Percentiles rank a stretch among this genome's conserved stretches.
Evolutionary conservation across 2,113 vertebrate genomes (phyloP).

Genomic region (Rattus rattus): DNA sequence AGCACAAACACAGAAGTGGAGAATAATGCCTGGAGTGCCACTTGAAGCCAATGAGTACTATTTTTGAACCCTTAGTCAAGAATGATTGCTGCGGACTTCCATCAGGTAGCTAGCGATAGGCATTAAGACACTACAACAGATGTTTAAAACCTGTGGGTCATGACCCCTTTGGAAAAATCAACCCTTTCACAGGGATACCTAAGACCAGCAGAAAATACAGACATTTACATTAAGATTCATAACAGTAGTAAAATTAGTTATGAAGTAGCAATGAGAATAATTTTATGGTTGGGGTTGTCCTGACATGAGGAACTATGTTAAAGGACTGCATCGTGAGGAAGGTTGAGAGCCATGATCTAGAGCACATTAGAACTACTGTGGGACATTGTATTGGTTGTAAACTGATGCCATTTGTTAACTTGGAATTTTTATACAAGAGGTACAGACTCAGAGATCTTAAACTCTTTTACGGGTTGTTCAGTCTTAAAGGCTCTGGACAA

Average conservation of each 20-base stretch:
- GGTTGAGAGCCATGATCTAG: not conserved
- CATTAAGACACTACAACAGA: not conserved
- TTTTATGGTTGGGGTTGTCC: not conserved
- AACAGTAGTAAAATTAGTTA: not conserved
- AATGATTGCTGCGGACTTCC: not conserved
- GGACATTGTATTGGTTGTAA: not conserved
- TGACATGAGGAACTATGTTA: not conserved
- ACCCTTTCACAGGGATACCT: not conserved
- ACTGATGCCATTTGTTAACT: not conserved
- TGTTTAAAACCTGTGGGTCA: not conserved
- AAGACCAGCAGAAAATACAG: not conserved
- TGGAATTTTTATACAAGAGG: not conserved
- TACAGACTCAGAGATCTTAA: not conserved
- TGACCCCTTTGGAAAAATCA: not conserved
- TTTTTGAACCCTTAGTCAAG: not conserved
- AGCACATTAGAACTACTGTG: not conserved
- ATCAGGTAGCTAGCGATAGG: not conserved
- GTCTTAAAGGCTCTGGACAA: not conserved
- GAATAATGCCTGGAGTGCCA: constrained; percentile 7
- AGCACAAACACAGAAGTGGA: constrained; percentile 45
- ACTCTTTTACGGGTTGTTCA: not conserved
- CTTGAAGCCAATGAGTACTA: constrained; percentile 13
- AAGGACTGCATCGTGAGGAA: not conserved
- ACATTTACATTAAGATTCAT: not conserved
- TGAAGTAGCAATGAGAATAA: not conserved